A percentile compares a stretch with the other conserved stretches of the same genome.
These are phyloP conservation scores for Nanorana parkeri DNA, from an alignment of 2,113 vertebrate species.

Conservation along the genomic window DNA sequence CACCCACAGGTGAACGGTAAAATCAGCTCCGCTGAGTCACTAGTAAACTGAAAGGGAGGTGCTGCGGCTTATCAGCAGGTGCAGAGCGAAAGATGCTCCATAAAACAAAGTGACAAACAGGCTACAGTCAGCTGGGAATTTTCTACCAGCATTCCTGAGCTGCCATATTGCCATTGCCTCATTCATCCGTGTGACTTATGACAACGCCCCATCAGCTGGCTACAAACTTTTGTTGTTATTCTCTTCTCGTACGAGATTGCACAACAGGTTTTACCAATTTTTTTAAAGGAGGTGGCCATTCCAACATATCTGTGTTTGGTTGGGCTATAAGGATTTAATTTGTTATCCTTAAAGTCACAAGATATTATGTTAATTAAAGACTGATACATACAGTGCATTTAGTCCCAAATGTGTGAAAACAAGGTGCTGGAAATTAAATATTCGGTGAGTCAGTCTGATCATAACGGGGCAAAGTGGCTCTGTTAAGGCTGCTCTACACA, in stretches of 20 bases:
- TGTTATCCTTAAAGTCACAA: too few relatives aligned
- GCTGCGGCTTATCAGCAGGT: slow-evolving; percentile 29
- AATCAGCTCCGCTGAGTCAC: slow-evolving; percentile 49
- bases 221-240: neutral
- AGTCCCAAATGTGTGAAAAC: too few relatives aligned
- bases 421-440: too few relatives aligned
- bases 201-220: neutral
- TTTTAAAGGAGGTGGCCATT: neutral
- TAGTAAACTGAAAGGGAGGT: neutral
- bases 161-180: neutral
- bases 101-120: slow-evolving; percentile 13
- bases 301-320: too few relatives aligned
- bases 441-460: too few relatives aligned
- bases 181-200: neutral
- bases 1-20: slow-evolving; percentile 42
- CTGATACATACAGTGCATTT: too few relatives aligned
- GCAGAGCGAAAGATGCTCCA: slow-evolving; percentile 30
- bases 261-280: neutral
- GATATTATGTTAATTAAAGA: too few relatives aligned
- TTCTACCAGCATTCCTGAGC: slow-evolving; percentile 9
- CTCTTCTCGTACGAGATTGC: neutral
- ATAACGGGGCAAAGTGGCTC: too few relatives aligned
- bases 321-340: too few relatives aligned
- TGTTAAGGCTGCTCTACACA: too few relatives aligned
- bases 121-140: neutral